phyloP scores from a whole-genome alignment of 1,140 invertebrate species.

The Aphaenogaster floridana region DNA sequence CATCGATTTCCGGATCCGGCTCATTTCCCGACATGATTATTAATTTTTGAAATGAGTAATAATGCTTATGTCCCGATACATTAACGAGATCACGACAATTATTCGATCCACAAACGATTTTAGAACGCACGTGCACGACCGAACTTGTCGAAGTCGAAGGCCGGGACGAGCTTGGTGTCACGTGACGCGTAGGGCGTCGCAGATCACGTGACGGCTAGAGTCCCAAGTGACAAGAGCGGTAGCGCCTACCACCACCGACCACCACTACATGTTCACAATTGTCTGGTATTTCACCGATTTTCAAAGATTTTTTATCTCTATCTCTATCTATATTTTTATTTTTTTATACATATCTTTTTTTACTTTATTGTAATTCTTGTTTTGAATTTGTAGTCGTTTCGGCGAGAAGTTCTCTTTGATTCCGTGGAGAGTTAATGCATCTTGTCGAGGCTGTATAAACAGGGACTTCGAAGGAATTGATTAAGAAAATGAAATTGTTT shows the following conservation, averaged over 20 bases:
- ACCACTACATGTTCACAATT: conserved; percentile 87
- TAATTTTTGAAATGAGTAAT: not conserved
- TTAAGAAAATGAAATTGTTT: not conserved
- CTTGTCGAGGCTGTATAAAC: not conserved
- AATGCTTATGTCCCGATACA: too few relatives aligned
- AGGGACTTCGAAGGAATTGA: not conserved
- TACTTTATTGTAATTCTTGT: conserved; percentile 23
- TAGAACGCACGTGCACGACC: too few relatives aligned
- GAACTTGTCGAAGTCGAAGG: too few relatives aligned
- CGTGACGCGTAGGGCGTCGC: too few relatives aligned
- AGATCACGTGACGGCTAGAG: too few relatives aligned
- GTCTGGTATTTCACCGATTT: conserved; percentile 87
- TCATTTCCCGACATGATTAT: conserved; percentile 67
- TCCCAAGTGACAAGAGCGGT: too few relatives aligned
- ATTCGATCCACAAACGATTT: too few relatives aligned
- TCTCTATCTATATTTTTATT: conserved; percentile 68
- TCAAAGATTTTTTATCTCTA: conserved; percentile 84
- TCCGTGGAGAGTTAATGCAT: conserved; percentile 3
- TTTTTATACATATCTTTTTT: conserved; percentile 54
- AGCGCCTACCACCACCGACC: conserved; percentile 81
- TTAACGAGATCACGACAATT: too few relatives aligned
- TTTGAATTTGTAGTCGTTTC: conserved; percentile 39
- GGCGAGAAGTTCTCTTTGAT: conserved; percentile 54
- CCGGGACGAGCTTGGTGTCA: too few relatives aligned
- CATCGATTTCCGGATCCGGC: conserved; percentile 74